Evolutionary conservation across 2,113 vertebrate species (phyloP).

Genomic region (Sterna hirundo): DNA sequence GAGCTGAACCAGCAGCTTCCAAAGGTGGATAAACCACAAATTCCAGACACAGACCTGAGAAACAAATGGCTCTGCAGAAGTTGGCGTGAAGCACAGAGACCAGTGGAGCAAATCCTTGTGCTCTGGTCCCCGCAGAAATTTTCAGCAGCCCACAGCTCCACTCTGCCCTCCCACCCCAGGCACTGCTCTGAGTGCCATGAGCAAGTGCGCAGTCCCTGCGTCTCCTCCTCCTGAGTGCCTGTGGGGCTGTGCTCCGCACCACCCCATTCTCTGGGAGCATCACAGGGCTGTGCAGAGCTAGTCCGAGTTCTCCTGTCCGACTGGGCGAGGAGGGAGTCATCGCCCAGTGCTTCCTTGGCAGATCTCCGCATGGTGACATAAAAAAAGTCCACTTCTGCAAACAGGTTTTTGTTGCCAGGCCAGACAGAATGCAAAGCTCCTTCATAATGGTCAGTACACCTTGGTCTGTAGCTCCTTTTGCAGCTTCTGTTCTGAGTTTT

Average conservation of each 20-base stretch:
- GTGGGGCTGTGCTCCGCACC: neutral
- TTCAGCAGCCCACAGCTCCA: neutral
- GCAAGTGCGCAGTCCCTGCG: accelerated
- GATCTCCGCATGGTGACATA: no score
- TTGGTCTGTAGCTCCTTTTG: neutral
- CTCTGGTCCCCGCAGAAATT: neutral
- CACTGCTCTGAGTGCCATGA: accelerated
- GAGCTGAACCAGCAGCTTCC: neutral
- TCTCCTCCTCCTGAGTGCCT: neutral
- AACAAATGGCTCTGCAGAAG: neutral
- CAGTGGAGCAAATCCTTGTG: neutral
- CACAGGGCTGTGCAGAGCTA: neutral
- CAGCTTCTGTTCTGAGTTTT: neutral
- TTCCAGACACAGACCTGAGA: neutral
- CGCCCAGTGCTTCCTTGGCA: neutral
- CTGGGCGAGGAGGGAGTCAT: neutral
- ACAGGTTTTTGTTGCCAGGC: neutral
- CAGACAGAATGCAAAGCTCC: neutral
- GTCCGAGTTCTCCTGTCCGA: neutral
- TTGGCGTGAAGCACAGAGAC: neutral
- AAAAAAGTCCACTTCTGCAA: neutral
- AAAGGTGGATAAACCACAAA: neutral
- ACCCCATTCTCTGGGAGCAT: accelerated
- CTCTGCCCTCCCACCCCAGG: neutral
- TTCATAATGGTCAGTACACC: neutral